Base-by-base conservation (phyloP, 2,888 invertebrate species). In the Ophioninae sp. region DNA sequence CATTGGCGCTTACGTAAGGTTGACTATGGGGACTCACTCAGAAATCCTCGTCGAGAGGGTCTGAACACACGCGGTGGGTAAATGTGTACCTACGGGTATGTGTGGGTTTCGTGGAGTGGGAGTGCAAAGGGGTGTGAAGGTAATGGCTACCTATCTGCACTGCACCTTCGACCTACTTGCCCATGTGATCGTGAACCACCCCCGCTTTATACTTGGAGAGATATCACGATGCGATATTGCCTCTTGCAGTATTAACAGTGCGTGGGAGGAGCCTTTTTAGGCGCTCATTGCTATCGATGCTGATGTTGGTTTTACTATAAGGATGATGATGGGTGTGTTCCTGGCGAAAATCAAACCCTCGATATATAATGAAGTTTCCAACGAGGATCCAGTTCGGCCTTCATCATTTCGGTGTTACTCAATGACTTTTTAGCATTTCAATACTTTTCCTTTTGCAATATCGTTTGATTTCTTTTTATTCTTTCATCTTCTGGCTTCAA, bases 161-260 rank as follows among this genome's bases (percentile, higher is more conserved):
- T 84, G 82, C 82, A 84, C 82, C 84, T 84, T 64, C 83, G 85
- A 85, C 86, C 86, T 86, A 86, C 84, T 86, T 86, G 84, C 83
- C 78, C 82, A 82, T 82, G 79, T 81, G 83, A 85, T 86, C 86
- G 82, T 84, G 83, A 86, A 86, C 84, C 79, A 76, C 81, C 80
- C 82, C 79, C 23, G 78, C 79, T 71, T 63, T 81, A 81, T 83
- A 79, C 80, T 81, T 81, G 68, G 79, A 80, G 82, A 83, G 85
- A 86, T 85, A 86, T 86, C 82, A 77, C 80, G 69, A 72, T 73
- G 81, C 83, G 79, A 85, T 82, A 83, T 85, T 76, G 37, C 61
- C 56, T 65, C 58, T 56, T 72, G 63, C 41, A 20, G 23, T 51
- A 39, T 64, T 65, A 20, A 20, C 51, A 44, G 51, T 20, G 8